Base-by-base conservation (phyloP, 92 coral and sea anemone genomes). In the Galaxea fascicularis region DNA sequence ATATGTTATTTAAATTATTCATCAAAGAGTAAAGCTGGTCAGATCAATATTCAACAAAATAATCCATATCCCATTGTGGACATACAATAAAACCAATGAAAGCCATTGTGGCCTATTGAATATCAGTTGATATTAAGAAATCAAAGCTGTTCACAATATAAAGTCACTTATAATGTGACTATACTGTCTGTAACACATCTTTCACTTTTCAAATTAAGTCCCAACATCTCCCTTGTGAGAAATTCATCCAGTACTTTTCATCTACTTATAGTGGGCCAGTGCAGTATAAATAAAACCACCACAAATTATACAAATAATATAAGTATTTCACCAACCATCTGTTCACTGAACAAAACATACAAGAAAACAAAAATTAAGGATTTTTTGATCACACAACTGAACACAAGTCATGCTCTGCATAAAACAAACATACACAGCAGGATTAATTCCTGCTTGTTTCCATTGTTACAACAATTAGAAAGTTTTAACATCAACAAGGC, bases 1-100 rank as follows among this genome's bases (percentile, higher is more conserved):
- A 49, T 46, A 54, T 39, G 25, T 44, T 16, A 22, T 39, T 67
- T 80, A 17, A 80, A 80, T 80, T 51, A 51, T 80, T 70, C 4
- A 78, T 26, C 54, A 66, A 31, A 31, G 63, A 29, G 29, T 47
- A 80, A 68, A 29, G 66, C 11, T 67, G 66, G 53, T 80, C 15
- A 28, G 66, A n/a, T n/a, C n/a, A n/a, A 22, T 31, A 69, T 65
- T 27, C 39, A 26, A 64, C 21, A 45, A 24, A 39, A 57, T 76
- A 35, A 20, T 25, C 14, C 25, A 44, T 18, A 69, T 35, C 16
- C 26, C 51, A 13, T 49, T 2, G 54, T 15, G 54, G 2, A 2
- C 41, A n/a, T n/a, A 35, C 41, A 35, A 35, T 35, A 35, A 35
- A 35, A 35, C 41, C 41, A 2, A 35, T 6, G 6, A 35, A 35